Evolutionary conservation across 2,113 vertebrate genomes (phyloP).

Genomic region (Procavia capensis): DNA sequence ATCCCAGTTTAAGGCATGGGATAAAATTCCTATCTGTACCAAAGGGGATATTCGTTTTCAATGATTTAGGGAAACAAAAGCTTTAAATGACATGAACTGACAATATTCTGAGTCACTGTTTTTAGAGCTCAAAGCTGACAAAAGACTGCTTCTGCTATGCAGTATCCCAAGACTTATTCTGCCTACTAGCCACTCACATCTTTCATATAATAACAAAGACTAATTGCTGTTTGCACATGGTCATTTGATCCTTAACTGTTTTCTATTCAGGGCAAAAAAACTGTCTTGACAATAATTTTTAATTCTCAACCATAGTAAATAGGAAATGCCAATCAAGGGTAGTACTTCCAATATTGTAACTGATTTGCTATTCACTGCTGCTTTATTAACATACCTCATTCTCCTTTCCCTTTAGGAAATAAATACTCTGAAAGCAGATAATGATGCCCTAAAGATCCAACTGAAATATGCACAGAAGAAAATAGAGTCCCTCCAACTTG

Average conservation of each 20-base stretch:
- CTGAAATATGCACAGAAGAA: conserved; percentile 93
- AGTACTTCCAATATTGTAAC: conserved; percentile 41
- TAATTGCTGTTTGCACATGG: conserved; percentile 54
- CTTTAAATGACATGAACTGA: background rate
- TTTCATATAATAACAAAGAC: conserved; percentile 41
- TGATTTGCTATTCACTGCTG: conserved; percentile 5
- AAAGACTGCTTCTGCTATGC: background rate
- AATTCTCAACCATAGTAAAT: conserved; percentile 36
- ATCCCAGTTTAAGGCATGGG: background rate
- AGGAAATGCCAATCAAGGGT: conserved; percentile 44
- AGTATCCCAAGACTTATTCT: background rate
- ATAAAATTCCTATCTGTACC: conserved; percentile 23
- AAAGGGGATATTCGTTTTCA: conserved; percentile 14
- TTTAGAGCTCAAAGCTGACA: background rate
- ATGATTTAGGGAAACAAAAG: background rate
- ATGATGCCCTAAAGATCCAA: conserved; percentile 92
- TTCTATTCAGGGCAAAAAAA: conserved; percentile 65
- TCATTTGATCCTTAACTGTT: conserved; percentile 54
- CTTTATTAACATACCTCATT: conserved; percentile 65
- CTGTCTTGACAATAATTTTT: conserved; percentile 56
- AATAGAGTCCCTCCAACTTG: conserved; percentile 92
- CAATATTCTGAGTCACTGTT: background rate
- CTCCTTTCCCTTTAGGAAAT: conserved; percentile 90
- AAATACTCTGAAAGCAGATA: conserved; percentile 90
- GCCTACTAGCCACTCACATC: background rate